Conservation (phyloP, 2,113 vertebrate genomes). For the Epinephelus lanceolatus region DNA sequence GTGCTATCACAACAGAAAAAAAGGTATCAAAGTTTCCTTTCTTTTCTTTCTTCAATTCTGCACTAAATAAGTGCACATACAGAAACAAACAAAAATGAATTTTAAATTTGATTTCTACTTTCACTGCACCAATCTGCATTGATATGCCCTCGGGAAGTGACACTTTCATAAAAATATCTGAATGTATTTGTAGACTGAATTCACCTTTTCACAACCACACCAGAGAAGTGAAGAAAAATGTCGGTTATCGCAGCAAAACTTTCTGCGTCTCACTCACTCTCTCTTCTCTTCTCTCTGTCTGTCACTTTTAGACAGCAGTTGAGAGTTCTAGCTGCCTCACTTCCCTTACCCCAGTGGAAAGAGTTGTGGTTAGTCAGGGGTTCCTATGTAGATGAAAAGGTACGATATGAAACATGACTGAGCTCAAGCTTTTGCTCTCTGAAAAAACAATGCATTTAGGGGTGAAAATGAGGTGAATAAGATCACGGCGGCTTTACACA, state of each 20-base stretch:
- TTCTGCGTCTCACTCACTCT: background rate
- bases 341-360: conserved; percentile 84
- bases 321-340: conserved; percentile 41
- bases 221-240: background rate
- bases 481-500: background rate
- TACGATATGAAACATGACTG: conserved; percentile 66
- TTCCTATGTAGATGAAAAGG: conserved; percentile 78
- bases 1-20: too few relatives aligned
- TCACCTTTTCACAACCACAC: background rate
- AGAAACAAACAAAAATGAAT: background rate
- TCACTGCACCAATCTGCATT: background rate
- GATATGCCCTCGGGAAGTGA: background rate
- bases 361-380: conserved; percentile 84
- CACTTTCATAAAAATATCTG: background rate
- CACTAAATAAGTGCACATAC: background rate
- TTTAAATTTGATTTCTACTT: background rate
- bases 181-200: background rate
- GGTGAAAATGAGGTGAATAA: conserved; percentile 11
- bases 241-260: background rate
- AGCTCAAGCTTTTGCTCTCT: conserved; percentile 16
- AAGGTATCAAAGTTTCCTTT: too few relatives aligned
- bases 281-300: conserved; percentile 19
- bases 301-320: conserved; percentile 27
- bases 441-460: background rate
- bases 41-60: too few relatives aligned